These are phyloP conservation scores for Heliocidaris tuberculata DNA, from an alignment of 35 echinoderm and acorn worm genomes.

Conservation along the genomic window DNA sequence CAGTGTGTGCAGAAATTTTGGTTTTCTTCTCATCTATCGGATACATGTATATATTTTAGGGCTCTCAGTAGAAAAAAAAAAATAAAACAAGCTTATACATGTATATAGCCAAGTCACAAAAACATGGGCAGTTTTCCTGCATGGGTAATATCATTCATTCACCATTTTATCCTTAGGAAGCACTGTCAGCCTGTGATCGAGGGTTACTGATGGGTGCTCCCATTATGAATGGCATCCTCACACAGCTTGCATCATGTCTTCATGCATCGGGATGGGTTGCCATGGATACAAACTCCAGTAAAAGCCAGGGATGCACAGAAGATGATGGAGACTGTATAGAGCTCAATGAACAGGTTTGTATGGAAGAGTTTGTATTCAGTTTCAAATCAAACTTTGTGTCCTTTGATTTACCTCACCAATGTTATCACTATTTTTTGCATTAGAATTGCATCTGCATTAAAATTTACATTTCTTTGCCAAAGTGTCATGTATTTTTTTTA, in stretches of 20 bases:
- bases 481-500: too few species aligned
- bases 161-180: slow-evolving; percentile 43
- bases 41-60: too few species aligned
- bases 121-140: too few species aligned
- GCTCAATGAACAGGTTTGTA: neutral
- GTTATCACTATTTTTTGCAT: too few species aligned
- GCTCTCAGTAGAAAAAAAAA: too few species aligned
- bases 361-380: neutral
- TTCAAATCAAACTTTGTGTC: neutral
- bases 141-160: too few species aligned
- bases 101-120: too few species aligned
- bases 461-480: too few species aligned
- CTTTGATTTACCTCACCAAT: neutral
- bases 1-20: too few species aligned
- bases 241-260: slow-evolving; percentile 60
- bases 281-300: slow-evolving; percentile 5
- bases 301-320: neutral
- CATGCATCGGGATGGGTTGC: slow-evolving; percentile 39
- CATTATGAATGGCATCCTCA: slow-evolving; percentile 77
- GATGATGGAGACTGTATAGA: neutral
- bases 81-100: too few species aligned
- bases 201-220: slow-evolving; percentile 96
- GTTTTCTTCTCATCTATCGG: too few species aligned
- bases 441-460: too few species aligned
- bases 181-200: slow-evolving; percentile 80